Conservation (phyloP, 1,140 invertebrate genomes). For the Drosophila trapezifrons region DNA sequence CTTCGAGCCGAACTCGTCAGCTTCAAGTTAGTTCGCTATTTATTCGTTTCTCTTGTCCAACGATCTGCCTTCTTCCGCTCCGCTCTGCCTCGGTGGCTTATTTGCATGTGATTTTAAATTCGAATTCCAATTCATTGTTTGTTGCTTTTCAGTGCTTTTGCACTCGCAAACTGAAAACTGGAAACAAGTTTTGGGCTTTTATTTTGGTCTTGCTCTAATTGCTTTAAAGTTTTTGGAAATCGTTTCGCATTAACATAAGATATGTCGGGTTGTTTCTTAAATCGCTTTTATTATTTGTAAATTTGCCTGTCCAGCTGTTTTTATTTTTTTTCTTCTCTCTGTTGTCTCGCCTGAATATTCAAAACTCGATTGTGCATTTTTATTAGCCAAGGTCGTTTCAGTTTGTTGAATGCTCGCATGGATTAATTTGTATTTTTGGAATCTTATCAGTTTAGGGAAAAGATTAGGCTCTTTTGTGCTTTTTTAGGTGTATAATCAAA, state of each 20-base stretch:
- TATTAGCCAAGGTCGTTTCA: conserved; percentile 21
- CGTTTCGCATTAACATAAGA: conserved; percentile 15
- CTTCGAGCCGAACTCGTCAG: neutral
- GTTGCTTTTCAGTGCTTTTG: conserved; percentile 23
- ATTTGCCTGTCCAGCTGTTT: conserved; percentile 22
- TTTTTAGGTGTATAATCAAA: conserved; percentile 11
- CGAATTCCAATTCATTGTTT: conserved; percentile 16
- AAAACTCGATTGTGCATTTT: conserved; percentile 25
- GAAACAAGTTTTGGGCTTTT: conserved; percentile 28
- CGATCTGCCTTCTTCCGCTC: conserved; percentile 2
- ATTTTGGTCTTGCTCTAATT: conserved; percentile 30
- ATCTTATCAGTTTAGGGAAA: conserved; percentile 2
- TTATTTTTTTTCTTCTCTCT: conserved; percentile 5
- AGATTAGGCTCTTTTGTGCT: conserved; percentile 1
- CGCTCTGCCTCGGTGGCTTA: neutral
- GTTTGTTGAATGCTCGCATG: conserved; percentile 4
- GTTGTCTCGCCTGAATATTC: conserved; percentile 16
- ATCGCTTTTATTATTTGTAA: conserved; percentile 1
- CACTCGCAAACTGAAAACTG: conserved; percentile 25
- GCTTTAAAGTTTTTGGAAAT: conserved; percentile 10
- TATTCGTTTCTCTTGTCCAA: conserved; percentile 1
- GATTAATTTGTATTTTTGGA: conserved; percentile 16
- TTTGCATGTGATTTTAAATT: conserved; percentile 29
- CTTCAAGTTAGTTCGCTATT: conserved; percentile 1
- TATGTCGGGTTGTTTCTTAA: conserved; percentile 4